These are phyloP conservation scores for Cephus spinipes DNA, from an alignment of 2,888 invertebrate species.

Conservation along the genomic window DNA sequence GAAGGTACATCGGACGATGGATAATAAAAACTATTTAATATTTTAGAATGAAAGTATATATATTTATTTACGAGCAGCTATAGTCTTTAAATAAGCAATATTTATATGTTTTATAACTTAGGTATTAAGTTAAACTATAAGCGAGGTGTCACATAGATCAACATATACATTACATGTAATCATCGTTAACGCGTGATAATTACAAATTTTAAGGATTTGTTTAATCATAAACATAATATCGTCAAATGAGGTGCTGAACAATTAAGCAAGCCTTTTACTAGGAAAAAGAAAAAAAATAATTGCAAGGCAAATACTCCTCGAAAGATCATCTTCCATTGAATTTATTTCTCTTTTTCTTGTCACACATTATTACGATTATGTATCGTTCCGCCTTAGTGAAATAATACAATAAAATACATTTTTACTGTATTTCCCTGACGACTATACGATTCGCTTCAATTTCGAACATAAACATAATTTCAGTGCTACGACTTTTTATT, in stretches of 20 bases:
- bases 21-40: conserved; percentile 31
- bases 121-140: conserved; percentile 47
- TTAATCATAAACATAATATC: not conserved
- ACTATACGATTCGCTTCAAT: not conserved
- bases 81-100: conserved; percentile 54
- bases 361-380: not conserved
- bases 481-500: not conserved
- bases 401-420: conserved; percentile 2
- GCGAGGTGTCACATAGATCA: conserved; percentile 44
- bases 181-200: not conserved
- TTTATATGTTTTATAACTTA: conserved; percentile 59
- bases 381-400: not conserved
- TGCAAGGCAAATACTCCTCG: not conserved
- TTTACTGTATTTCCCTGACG: conserved; percentile 2
- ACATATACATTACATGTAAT: conserved; percentile 32
- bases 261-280: not conserved
- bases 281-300: not conserved
- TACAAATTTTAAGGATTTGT: not conserved
- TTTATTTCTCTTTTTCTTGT: not conserved
- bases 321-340: not conserved
- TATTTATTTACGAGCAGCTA: conserved; percentile 52
- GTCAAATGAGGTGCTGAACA: not conserved
- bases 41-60: conserved; percentile 38
- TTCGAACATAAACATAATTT: not conserved
- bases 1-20: not conserved